Evolutionary conservation across 2,113 vertebrate genomes (phyloP).

Genomic region (Trochalopteron elliotii): DNA sequence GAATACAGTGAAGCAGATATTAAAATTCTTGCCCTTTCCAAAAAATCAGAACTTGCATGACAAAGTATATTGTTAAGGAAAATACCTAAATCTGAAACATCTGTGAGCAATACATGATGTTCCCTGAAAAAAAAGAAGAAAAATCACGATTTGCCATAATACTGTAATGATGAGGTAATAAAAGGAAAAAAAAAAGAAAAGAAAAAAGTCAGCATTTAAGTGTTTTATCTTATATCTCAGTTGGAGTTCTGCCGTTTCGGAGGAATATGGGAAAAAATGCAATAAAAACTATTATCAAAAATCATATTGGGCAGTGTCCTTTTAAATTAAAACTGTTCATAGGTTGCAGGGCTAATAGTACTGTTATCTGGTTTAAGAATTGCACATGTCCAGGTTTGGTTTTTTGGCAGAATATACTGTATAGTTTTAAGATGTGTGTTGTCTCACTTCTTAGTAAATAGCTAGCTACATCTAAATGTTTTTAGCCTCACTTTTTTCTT

Average conservation of each 20-base stretch:
- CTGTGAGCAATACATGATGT: background rate
- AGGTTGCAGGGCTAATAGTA: background rate
- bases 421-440: background rate
- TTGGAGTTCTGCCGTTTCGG: background rate
- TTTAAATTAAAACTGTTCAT: slow-evolving; percentile 32
- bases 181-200: background rate
- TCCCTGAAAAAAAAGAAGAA: background rate
- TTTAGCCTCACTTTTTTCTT: background rate
- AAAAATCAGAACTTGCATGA: background rate
- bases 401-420: background rate
- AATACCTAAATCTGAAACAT: background rate
- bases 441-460: background rate
- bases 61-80: background rate
- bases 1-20: background rate
- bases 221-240: background rate
- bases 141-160: background rate
- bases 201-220: background rate
- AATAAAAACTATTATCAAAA: background rate
- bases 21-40: background rate
- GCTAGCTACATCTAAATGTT: background rate
- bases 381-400: background rate
- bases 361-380: background rate
- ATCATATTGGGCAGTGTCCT: slow-evolving; percentile 3
- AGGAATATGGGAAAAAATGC: background rate
- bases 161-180: background rate